phyloP scores from a whole-genome alignment of 2,797 vertebrate species.

The Botia kubotai region DNA sequence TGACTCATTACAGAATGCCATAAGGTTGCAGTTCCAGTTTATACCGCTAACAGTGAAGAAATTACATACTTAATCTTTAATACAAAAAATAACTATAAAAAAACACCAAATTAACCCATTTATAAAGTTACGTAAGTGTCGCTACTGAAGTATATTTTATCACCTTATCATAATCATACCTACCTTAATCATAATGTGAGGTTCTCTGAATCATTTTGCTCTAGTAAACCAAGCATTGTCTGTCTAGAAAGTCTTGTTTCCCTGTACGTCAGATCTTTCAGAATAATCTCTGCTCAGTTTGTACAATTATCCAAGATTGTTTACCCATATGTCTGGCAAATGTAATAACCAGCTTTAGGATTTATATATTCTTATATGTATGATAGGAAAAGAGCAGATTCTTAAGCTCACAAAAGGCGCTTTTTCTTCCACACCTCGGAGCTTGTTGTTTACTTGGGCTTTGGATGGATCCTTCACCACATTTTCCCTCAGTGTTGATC shows the following conservation, averaged over 20 bases:
- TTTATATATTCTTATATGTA: conserved; percentile 34
- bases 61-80: not conserved
- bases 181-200: not conserved
- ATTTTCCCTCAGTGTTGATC: conserved; percentile 9
- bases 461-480: conserved; percentile 23
- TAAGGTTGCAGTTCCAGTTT: too few species aligned
- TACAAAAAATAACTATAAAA: not conserved
- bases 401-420: conserved; percentile 20
- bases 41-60: too few species aligned
- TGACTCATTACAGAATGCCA: too few species aligned
- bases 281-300: conserved; percentile 8
- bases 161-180: not conserved
- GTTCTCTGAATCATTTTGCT: not conserved
- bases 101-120: not conserved
- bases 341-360: conserved; percentile 33
- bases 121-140: not conserved
- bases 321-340: conserved; percentile 10
- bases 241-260: not conserved
- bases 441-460: conserved; percentile 48
- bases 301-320: conserved; percentile 17
- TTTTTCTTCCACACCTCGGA: conserved; percentile 23
- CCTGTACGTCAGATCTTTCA: not conserved
- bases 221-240: not conserved
- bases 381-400: conserved; percentile 16
- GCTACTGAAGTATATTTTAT: not conserved